Evolutionary conservation across 2,797 vertebrate genomes (phyloP).

Genomic region (Tauraco hartlaubi): DNA sequence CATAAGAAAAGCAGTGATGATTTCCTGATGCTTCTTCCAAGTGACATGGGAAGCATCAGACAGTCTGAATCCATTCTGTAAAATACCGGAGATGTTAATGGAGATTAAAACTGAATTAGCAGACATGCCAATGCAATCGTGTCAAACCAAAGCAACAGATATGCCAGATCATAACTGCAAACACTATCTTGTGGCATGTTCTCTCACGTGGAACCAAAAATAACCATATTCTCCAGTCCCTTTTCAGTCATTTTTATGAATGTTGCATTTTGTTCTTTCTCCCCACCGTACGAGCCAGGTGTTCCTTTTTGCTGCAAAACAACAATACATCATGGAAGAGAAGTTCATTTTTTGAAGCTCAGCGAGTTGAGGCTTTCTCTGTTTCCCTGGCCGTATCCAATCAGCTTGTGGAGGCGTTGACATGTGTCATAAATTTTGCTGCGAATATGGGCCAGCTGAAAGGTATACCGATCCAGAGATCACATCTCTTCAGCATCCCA

Average conservation of each 20-base stretch:
- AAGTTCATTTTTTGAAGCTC: slow-evolving; percentile 57
- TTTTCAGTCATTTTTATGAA: slow-evolving; percentile 51
- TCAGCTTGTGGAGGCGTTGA: background rate
- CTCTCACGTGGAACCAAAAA: slow-evolving; percentile 16
- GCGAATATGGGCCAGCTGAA: slow-evolving; percentile 34
- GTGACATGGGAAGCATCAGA: slow-evolving; percentile 32
- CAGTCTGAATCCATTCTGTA: background rate
- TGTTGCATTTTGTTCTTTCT: slow-evolving; percentile 42
- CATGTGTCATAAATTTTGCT: slow-evolving; percentile 63
- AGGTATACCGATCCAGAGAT: slow-evolving; percentile 38
- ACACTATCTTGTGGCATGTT: background rate
- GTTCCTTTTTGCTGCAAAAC: slow-evolving; percentile 56
- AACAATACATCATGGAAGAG: slow-evolving; percentile 53
- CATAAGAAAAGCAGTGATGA: slow-evolving; percentile 31
- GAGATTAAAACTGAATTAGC: slow-evolving; percentile 15
- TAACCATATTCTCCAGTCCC: slow-evolving; percentile 11
- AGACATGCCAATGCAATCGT: background rate
- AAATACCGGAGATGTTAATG: slow-evolving; percentile 1
- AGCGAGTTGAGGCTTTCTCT: slow-evolving; percentile 19
- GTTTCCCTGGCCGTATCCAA: slow-evolving; percentile 22
- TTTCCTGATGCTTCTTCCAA: slow-evolving; percentile 32
- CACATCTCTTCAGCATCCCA: slow-evolving; percentile 36
- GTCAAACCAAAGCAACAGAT: slow-evolving; percentile 6
- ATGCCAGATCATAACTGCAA: background rate
- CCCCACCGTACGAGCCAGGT: slow-evolving; percentile 12